Base-by-base conservation (phyloP, 2,888 invertebrate genomes). In the Noctua janthina region DNA sequence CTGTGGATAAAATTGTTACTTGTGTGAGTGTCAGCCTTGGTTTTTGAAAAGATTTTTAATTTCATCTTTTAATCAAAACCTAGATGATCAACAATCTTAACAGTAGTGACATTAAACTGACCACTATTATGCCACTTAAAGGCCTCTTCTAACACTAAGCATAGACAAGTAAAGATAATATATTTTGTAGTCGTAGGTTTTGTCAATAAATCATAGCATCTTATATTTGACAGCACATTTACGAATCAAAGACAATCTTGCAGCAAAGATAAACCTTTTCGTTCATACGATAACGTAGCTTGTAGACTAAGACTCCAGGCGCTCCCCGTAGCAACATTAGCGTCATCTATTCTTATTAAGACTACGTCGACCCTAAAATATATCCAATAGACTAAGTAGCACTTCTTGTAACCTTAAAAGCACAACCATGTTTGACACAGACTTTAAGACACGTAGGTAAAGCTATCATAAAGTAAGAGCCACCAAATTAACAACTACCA, bases 321-420 rank as follows among this genome's bases (percentile, higher is more conserved):
- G 20, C 23, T 35, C 8, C 11, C 20, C 29, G 59, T 43, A n/a
- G 43, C 15, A 10, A 39, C 62, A 56, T 29, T 29, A 76, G 13
- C 17, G 13, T 20, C 29, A 54, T 76, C 46, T 62, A 56, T 64
- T 82, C 49, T 74, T 59, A 67, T 59, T 66, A 81, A 29, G 66
- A 66, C 20, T 4, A 23, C 49, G 6, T 23, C 29, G 10, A 15
- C 49, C 17, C 39, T 81, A 51, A 46, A 73, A 74, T 13, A 69
- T 62, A 54, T 54, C 7, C 51, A 23, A 68, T 62, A 39, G 15
- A 69, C 23, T 51, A 74, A 74, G 35, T 81, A 49, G 5, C 23
- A 7, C n/a, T 23, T 80, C 51, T 75, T 46, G 82, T 70, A 20
- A 81, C 39, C 20, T 56, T 81, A 56, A 76, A 76, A 82, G 82